Evolutionary conservation across 2,113 vertebrate species (phyloP).

Genomic region (Corvus cornix): DNA sequence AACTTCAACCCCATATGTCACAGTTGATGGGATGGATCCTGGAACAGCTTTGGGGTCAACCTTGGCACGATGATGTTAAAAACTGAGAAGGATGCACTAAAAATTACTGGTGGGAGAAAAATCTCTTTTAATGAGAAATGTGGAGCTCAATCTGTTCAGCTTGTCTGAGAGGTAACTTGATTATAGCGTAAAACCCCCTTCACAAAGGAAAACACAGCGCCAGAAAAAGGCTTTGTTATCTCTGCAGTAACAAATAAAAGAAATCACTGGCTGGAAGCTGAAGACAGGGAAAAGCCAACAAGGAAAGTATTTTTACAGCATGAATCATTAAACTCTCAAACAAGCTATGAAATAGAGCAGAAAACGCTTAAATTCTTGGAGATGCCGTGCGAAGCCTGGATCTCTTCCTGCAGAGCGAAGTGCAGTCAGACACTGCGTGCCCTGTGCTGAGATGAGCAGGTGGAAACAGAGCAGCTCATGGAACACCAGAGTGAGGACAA

Average conservation of each 20-base stretch:
- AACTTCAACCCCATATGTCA: accelerated
- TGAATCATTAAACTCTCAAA: neutral
- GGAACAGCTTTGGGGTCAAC: neutral
- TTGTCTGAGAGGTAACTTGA: slow-evolving; percentile 10
- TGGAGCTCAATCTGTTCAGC: neutral
- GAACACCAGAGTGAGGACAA: neutral
- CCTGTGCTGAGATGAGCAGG: neutral
- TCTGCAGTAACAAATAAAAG: neutral
- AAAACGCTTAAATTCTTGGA: neutral
- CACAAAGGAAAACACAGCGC: neutral
- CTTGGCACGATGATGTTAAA: neutral
- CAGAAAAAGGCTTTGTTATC: slow-evolving; percentile 3
- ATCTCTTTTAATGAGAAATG: neutral
- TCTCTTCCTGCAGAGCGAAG: neutral
- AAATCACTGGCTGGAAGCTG: neutral
- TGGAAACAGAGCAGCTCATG: accelerated
- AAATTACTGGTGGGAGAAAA: neutral
- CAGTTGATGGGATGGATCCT: neutral
- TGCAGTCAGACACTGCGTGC: neutral
- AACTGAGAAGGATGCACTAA: neutral
- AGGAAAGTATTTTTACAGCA: slow-evolving; percentile 10
- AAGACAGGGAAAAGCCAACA: slow-evolving; percentile 19
- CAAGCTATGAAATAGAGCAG: slow-evolving; percentile 4
- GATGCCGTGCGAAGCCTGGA: neutral
- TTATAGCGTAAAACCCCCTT: neutral